Evolutionary conservation across 2,888 invertebrate genomes (phyloP).

Genomic region (Lasioglossum zephyrum): DNA sequence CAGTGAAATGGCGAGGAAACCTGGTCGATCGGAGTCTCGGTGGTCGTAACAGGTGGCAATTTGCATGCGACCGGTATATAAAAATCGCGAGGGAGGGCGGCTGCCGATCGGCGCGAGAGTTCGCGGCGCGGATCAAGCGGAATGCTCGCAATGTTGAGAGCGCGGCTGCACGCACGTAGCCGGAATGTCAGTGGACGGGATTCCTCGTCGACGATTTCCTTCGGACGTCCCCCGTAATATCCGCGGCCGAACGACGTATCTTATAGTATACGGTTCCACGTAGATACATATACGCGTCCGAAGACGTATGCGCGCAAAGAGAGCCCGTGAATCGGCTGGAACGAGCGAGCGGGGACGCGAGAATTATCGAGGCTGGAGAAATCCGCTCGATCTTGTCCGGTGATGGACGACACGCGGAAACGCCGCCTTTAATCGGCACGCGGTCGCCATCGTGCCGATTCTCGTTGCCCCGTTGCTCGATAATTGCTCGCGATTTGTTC

Average conservation of each 20-base stretch:
- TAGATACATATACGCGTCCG: background rate
- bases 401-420: slow-evolving; percentile 26
- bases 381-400: slow-evolving; percentile 16
- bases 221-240: slow-evolving; percentile 41
- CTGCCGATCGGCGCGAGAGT: slow-evolving; percentile 35
- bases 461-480: slow-evolving; percentile 30
- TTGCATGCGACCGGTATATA: slow-evolving; percentile 46
- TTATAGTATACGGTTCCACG: background rate
- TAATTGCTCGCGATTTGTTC: slow-evolving; percentile 27
- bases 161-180: slow-evolving; percentile 72
- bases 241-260: background rate
- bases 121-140: slow-evolving; percentile 38
- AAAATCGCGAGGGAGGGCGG: slow-evolving; percentile 30
- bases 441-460: slow-evolving; percentile 24
- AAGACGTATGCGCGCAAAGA: slow-evolving; percentile 34
- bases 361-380: slow-evolving; percentile 30
- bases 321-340: slow-evolving; percentile 6
- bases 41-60: slow-evolving; percentile 50
- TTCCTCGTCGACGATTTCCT: slow-evolving; percentile 68
- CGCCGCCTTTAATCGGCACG: slow-evolving; percentile 26
- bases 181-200: slow-evolving; percentile 73
- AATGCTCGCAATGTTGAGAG: slow-evolving; percentile 69
- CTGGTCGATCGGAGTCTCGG: background rate
- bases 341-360: background rate
- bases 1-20: too few relatives aligned